These are phyloP conservation scores for Plebejus argus DNA, from an alignment of 2,888 invertebrate genomes.

Conservation along the genomic window DNA sequence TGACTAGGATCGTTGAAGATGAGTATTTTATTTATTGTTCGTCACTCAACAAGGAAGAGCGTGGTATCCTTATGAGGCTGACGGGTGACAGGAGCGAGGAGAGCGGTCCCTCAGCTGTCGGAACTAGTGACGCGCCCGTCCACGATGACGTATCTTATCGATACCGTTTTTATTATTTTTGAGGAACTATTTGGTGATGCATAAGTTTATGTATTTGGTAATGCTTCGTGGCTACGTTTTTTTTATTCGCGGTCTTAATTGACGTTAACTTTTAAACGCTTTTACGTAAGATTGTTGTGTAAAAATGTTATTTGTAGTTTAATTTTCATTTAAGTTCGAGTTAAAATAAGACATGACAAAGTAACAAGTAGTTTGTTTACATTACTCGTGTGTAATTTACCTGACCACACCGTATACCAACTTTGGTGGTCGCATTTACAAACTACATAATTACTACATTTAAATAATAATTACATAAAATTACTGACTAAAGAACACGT, in stretches of 20 bases:
- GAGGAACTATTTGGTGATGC: constrained; percentile 9
- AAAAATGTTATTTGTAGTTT: background rate
- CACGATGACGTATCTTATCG: constrained; percentile 7
- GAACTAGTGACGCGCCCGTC: constrained; percentile 10
- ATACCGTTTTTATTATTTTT: background rate
- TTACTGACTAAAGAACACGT: background rate
- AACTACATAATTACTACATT: constrained; percentile 16
- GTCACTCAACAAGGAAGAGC: constrained; percentile 28
- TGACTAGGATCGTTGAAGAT: background rate
- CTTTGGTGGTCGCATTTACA: constrained; percentile 7
- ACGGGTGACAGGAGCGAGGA: constrained; percentile 18
- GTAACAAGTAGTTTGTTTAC: constrained; percentile 2
- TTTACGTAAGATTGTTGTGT: background rate
- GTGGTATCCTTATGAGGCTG: constrained; percentile 28
- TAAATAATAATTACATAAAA: constrained; percentile 8
- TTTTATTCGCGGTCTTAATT: background rate
- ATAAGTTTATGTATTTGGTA: background rate
- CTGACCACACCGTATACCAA: background rate
- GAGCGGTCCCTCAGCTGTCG: constrained; percentile 24
- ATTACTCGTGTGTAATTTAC: constrained; percentile 1
- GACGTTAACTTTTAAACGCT: background rate
- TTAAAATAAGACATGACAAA: background rate
- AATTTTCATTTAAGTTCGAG: background rate
- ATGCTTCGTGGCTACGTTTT: background rate
- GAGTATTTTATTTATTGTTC: background rate